Percentiles rank a stretch among this genome's conserved stretches.
These are phyloP conservation scores for Latrodectus geometricus DNA, from an alignment of 1,140 invertebrate species.

Conservation along the genomic window DNA sequence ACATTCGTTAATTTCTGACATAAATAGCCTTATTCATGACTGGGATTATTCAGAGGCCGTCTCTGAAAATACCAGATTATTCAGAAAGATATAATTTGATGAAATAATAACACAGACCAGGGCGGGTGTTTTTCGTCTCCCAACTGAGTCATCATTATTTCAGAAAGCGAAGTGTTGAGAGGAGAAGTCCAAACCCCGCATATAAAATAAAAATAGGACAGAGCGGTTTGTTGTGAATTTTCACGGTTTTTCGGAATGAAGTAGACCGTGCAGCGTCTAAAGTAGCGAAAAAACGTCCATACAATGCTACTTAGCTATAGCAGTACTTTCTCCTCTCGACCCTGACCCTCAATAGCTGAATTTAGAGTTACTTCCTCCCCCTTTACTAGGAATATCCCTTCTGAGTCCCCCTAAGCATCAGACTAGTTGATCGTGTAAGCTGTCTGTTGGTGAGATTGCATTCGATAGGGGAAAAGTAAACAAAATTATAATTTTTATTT, in stretches of 20 bases:
- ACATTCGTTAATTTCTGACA: neutral
- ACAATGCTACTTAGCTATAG: neutral
- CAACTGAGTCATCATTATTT: neutral
- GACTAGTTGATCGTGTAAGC: constrained; percentile 22
- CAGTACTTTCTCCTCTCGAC: neutral
- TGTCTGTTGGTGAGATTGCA: constrained; percentile 32
- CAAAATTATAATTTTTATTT: neutral
- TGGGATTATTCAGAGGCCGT: no score
- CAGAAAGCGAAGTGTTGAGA: neutral
- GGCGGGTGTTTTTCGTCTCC: neutral
- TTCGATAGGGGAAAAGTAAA: neutral
- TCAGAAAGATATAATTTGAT: neutral
- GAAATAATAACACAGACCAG: neutral
- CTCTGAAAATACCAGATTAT: neutral
- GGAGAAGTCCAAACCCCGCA: neutral
- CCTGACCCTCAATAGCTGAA: neutral
- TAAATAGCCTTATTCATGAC: neutral
- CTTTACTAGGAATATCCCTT: neutral
- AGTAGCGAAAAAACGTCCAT: neutral
- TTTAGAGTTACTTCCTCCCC: neutral
- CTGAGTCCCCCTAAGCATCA: neutral
- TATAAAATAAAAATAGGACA: neutral
- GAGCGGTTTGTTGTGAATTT: neutral
- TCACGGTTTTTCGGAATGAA: neutral
- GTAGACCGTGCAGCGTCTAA: neutral